Conservation (phyloP, 2,888 invertebrate species). For the Pristionchus entomophagus region DNA sequence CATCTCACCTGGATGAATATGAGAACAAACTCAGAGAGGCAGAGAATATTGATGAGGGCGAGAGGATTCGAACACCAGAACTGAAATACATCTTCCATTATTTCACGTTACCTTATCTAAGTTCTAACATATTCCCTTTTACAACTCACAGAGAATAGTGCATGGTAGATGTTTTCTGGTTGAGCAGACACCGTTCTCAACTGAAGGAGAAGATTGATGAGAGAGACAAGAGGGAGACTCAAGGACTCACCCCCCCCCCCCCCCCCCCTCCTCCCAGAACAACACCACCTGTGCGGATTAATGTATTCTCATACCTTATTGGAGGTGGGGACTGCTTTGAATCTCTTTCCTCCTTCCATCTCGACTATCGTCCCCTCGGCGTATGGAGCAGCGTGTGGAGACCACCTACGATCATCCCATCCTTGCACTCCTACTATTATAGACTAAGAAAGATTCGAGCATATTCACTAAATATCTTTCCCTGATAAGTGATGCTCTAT, state of each 20-base stretch:
- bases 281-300: too few relatives aligned
- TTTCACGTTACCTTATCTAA: not conserved
- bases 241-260: too few relatives aligned
- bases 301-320: conserved; percentile 13
- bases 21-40: conserved; percentile 80
- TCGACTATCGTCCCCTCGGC: conserved; percentile 58
- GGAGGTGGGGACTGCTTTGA: not conserved
- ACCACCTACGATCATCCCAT: conserved; percentile 50
- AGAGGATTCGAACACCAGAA: conserved; percentile 90
- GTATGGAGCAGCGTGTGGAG: conserved; percentile 55
- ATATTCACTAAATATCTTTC: too few relatives aligned
- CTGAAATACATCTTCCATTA: conserved; percentile 80
- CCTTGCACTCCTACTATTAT: too few relatives aligned
- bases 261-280: too few relatives aligned
- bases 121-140: too few relatives aligned
- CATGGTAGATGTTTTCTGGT: conserved; percentile 87
- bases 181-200: conserved; percentile 86
- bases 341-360: conserved; percentile 55
- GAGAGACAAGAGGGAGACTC: too few relatives aligned
- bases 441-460: too few relatives aligned
- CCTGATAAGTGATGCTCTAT: too few relatives aligned
- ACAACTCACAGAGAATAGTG: conserved; percentile 91
- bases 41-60: conserved; percentile 80
- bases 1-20: conserved; percentile 53
- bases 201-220: not conserved